These are phyloP conservation scores for Aspidiotus rigidus DNA, from an alignment of 2,888 invertebrate species.

Conservation along the genomic window DNA sequence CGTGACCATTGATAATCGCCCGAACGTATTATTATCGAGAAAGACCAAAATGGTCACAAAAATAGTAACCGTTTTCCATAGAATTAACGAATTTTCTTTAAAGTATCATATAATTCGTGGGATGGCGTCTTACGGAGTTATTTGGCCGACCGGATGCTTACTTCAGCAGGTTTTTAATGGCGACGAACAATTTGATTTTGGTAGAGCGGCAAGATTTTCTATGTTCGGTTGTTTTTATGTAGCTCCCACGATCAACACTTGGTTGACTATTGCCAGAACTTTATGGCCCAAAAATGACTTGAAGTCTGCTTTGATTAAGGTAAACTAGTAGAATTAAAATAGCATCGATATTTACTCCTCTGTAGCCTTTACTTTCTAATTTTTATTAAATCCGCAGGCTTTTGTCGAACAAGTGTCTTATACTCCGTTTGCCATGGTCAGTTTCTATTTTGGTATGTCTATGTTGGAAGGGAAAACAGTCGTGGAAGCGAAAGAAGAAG, in stretches of 20 bases:
- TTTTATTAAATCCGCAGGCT: conserved; percentile 47
- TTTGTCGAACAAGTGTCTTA: conserved; percentile 65
- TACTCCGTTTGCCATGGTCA: conserved; percentile 64
- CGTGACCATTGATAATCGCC: background rate
- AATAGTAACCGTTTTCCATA: conserved; percentile 9
- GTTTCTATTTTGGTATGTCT: conserved; percentile 69
- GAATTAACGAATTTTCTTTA: conserved; percentile 41
- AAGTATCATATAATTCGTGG: conserved; percentile 50
- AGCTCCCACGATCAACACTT: conserved; percentile 40
- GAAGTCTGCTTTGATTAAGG: conserved; percentile 63
- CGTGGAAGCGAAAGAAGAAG: conserved; percentile 57
- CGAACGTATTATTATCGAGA: background rate
- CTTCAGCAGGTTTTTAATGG: conserved; percentile 47
- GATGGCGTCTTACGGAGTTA: conserved; percentile 51
- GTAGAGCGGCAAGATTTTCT: conserved; percentile 38
- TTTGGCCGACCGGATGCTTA: conserved; percentile 53
- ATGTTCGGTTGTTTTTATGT: conserved; percentile 40
- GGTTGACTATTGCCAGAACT: conserved; percentile 58
- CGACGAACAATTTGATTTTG: conserved; percentile 35
- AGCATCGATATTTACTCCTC: background rate
- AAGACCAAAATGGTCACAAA: conserved; percentile 8
- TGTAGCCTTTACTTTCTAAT: background rate
- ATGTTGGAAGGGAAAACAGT: conserved; percentile 59
- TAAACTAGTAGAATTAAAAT: conserved; percentile 40
- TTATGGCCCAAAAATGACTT: conserved; percentile 66